Evolutionary conservation across 2,888 invertebrate species (phyloP).

Genomic region (Fragum sueziense): DNA sequence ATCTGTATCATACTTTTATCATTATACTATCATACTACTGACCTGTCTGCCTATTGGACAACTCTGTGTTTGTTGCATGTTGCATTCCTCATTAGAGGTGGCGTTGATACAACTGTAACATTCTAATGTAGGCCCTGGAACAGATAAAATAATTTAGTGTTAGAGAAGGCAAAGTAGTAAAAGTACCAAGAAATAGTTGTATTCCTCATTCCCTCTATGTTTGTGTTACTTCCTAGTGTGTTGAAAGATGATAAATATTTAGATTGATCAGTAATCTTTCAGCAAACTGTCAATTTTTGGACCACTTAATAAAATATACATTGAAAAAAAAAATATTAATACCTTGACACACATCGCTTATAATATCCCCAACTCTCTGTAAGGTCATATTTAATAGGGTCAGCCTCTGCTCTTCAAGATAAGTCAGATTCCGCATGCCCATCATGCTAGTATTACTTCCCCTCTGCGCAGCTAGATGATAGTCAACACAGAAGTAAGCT

Average conservation of each 20-base stretch:
- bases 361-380: constrained; percentile 33
- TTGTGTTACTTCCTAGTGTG: not conserved
- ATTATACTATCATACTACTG: too few relatives aligned
- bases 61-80: constrained; percentile 33
- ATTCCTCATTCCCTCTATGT: not conserved
- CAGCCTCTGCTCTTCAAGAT: constrained; percentile 10
- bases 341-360: constrained; percentile 44
- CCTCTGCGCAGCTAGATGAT: constrained; percentile 28
- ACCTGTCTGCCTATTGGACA: constrained; percentile 52
- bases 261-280: not conserved
- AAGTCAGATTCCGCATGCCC: constrained; percentile 6
- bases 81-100: constrained; percentile 52
- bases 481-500: constrained; percentile 43
- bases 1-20: too few relatives aligned
- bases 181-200: not conserved
- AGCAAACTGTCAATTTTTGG: not conserved
- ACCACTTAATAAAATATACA: not conserved
- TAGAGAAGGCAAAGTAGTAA: not conserved
- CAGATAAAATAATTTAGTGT: not conserved
- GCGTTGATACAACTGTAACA: constrained; percentile 53
- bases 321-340: too few relatives aligned
- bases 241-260: not conserved
- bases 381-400: constrained; percentile 36
- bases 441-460: not conserved
- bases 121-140: constrained; percentile 38